phyloP scores from a whole-genome alignment of 2,113 vertebrate genomes.

The Mirounga angustirostris region DNA sequence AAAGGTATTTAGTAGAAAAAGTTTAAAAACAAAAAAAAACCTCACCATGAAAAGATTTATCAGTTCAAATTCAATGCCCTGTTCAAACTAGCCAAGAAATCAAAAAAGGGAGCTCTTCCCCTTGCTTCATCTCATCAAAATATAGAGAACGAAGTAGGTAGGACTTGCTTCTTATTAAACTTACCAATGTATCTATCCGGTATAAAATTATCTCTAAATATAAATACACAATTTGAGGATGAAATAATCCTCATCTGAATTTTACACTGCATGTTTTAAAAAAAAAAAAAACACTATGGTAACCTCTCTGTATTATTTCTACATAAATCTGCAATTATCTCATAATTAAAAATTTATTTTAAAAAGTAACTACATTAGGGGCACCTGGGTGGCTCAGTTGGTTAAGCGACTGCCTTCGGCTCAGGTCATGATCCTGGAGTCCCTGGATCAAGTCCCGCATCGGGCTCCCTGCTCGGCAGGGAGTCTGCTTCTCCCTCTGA shows the following conservation, averaged over 20 bases:
- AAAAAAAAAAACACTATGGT: constrained; percentile 15
- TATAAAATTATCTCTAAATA: constrained; percentile 4
- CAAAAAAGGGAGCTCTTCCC: background rate
- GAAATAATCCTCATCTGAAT: background rate
- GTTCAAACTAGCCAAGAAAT: background rate
- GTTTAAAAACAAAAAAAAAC: background rate
- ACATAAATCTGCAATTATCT: constrained; percentile 19
- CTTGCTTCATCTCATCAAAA: background rate
- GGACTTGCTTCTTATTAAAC: background rate
- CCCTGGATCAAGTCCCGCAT: no score
- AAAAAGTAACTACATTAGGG: background rate
- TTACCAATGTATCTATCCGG: background rate
- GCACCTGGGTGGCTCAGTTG: no score
- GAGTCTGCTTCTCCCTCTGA: no score
- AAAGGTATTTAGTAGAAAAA: background rate
- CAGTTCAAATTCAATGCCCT: constrained; percentile 25
- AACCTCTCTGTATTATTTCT: background rate
- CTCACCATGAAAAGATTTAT: background rate
- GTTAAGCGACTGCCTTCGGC: no score
- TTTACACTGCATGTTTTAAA: background rate
- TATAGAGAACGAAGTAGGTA: background rate
- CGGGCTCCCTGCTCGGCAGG: no score
- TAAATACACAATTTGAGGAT: background rate
- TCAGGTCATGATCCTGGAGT: no score
- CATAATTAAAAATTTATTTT: background rate